Percentiles rank a stretch among this genome's conserved stretches.
Evolutionary conservation across 2,113 vertebrate species (phyloP).

Genomic region (Paraplagusia blochii): DNA sequence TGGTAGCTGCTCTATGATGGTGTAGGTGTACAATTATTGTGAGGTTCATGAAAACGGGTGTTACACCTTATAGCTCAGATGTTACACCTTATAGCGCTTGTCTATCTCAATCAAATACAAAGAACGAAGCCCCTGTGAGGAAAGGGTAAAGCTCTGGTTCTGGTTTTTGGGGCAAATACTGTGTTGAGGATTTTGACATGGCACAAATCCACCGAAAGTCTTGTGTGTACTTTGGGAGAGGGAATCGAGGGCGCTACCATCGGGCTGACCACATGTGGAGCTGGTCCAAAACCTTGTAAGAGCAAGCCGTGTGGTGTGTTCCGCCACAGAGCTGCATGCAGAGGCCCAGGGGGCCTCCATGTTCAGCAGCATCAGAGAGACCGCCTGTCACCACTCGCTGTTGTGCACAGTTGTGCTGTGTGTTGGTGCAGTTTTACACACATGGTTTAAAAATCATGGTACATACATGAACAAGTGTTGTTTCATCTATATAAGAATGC

Average conservation of each 20-base stretch:
- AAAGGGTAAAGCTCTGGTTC: constrained; percentile 14
- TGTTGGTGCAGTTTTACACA: constrained; percentile 21
- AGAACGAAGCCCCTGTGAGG: not conserved
- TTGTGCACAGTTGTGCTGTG: constrained; percentile 2
- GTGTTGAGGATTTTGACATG: constrained; percentile 32
- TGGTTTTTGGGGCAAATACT: constrained; percentile 6
- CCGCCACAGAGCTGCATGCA: constrained; percentile 60
- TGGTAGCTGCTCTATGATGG: too few relatives aligned
- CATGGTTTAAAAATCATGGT: too few relatives aligned
- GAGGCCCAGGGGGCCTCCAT: constrained; percentile 43
- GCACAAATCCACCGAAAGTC: constrained; percentile 30
- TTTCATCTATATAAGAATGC: constrained; percentile 7
- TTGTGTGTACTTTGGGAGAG: constrained; percentile 44
- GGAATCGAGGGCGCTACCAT: constrained; percentile 59
- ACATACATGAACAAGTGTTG: constrained; percentile 4
- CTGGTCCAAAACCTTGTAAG: constrained; percentile 47
- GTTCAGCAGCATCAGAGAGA: constrained; percentile 50
- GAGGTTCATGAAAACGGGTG: not conserved
- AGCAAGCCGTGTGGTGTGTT: constrained; percentile 45
- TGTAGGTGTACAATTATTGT: too few relatives aligned
- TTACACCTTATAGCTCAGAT: not conserved
- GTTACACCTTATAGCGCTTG: not conserved
- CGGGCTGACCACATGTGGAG: constrained; percentile 61
- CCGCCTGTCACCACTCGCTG: constrained; percentile 46
- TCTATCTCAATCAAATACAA: not conserved